phyloP scores from a whole-genome alignment of 2,113 vertebrate species.

The Macquaria australasica region DNA sequence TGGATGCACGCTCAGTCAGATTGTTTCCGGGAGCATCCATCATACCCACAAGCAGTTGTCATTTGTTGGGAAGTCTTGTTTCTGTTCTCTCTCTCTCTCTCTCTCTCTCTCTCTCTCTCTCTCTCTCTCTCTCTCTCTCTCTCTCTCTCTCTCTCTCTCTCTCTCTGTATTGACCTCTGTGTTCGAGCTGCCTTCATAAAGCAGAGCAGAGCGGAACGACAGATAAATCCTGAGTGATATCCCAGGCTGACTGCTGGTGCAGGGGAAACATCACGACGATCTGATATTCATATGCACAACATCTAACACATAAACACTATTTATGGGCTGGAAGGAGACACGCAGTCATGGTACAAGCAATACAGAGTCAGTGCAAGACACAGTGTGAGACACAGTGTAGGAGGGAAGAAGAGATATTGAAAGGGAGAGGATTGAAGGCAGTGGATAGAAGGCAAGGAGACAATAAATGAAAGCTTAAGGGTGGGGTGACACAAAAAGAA shows the following conservation, averaged over 20 bases:
- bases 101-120: neutral
- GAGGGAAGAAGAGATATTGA: neutral
- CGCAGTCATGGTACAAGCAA: slow-evolving; percentile 1
- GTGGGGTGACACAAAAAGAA: slow-evolving; percentile 32
- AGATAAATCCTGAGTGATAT: slow-evolving; percentile 67
- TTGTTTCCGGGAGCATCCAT: slow-evolving; percentile 56
- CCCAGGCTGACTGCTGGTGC: slow-evolving; percentile 27
- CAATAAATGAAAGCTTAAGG: slow-evolving; percentile 49
- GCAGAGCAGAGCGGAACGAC: slow-evolving; percentile 53
- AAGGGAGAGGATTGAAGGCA: slow-evolving; percentile 25
- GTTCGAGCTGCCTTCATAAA: slow-evolving; percentile 53
- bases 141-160: neutral
- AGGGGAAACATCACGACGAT: slow-evolving; percentile 54
- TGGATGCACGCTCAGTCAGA: slow-evolving; percentile 47
- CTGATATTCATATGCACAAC: slow-evolving; percentile 68
- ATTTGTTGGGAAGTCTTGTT: slow-evolving; percentile 36
- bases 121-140: neutral
- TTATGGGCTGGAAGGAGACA: slow-evolving; percentile 53
- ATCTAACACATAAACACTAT: slow-evolving; percentile 51
- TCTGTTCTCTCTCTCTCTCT: neutral
- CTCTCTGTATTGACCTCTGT: slow-evolving; percentile 65
- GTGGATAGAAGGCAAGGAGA: slow-evolving; percentile 37
- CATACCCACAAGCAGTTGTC: slow-evolving; percentile 55
- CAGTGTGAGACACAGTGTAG: slow-evolving; percentile 7
- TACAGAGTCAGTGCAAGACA: slow-evolving; percentile 3